Base-by-base conservation (phyloP, 1,140 invertebrate species). In the Glossosoma conforme region DNA sequence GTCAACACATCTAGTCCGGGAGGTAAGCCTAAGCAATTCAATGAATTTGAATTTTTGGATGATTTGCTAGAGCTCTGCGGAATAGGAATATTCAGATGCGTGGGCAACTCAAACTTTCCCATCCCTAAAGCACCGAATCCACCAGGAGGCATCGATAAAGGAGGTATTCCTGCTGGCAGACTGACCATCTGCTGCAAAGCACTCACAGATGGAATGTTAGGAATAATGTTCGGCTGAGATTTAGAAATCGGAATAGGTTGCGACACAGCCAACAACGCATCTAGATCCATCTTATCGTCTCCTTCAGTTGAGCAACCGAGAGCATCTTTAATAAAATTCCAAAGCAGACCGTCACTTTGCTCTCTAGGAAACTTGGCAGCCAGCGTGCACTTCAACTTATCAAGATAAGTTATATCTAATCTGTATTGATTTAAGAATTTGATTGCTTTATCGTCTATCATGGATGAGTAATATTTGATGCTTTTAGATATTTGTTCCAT, bases 401-500 rank as follows among this genome's bases (percentile, higher is more conserved):
- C 88, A 32, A 90, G 77, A 66, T 84, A 90, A 0, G 83, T 84
- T 6, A 83, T 82, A 60, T 83, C 83, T 22, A 80, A 80, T 63
- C 82, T 82, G 61, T 83, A 91, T 55, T 80, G 77, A 13, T 86
- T 81, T 50, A 77, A 81, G 62, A 95, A 93, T 59, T 87, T 80
- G 2, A 94, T 78, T 36, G 83, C 77, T 59, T 91, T 88, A 14
- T 83, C 80, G 56, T 89, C 83, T 41, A 82, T 80, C 58, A 80
- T 80, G 61, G 65, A 61, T 11, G 67, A 61, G 40, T 94, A 94
- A 69, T 90, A 94, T 60, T 93, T 86, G 8, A 87, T 83, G 63
- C 89, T 86, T 62, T 84, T 81, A 72, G 85, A 85, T 77, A 96
- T 90, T 75, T 94, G 89, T 56, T 86, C 83, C 60, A 93, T 82